Evolutionary conservation across 2,888 invertebrate species (phyloP).

Genomic region (Drosophila mercatorum): DNA sequence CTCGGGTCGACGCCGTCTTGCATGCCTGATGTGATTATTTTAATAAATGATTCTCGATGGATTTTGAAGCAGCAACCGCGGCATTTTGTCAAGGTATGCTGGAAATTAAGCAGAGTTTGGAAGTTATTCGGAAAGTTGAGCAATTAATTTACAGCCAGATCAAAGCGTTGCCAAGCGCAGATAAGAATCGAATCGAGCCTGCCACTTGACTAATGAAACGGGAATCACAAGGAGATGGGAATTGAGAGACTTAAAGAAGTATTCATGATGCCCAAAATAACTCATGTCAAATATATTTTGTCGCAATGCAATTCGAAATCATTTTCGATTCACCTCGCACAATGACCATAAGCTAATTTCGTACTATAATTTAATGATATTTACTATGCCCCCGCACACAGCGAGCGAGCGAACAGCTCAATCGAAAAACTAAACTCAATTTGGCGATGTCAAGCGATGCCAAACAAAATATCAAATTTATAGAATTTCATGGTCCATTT

Average conservation of each 20-base stretch:
- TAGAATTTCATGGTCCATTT: slow-evolving; percentile 62
- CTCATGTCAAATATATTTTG: background rate
- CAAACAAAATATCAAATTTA: slow-evolving; percentile 72
- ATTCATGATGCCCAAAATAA: background rate
- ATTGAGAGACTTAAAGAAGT: no score
- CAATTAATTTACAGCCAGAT: slow-evolving; percentile 46
- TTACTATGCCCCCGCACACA: slow-evolving; percentile 18
- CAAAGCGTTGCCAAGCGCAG: slow-evolving; percentile 47
- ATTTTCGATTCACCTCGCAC: slow-evolving; percentile 15
- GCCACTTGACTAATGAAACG: slow-evolving; percentile 9
- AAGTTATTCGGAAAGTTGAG: slow-evolving; percentile 30
- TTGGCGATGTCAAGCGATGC: slow-evolving; percentile 50
- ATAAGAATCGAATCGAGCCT: slow-evolving; percentile 22
- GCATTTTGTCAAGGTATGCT: slow-evolving; percentile 62
- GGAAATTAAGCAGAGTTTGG: slow-evolving; percentile 2
- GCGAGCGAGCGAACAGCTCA: slow-evolving; percentile 17
- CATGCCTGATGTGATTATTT: slow-evolving; percentile 63
- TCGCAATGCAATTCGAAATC: background rate
- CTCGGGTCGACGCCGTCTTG: slow-evolving; percentile 42
- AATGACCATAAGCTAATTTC: slow-evolving; percentile 26
- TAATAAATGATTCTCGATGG: slow-evolving; percentile 77
- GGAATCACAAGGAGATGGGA: background rate
- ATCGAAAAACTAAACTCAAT: slow-evolving; percentile 61
- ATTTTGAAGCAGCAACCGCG: slow-evolving; percentile 51
- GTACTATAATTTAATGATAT: slow-evolving; percentile 39